Base-by-base conservation (phyloP, 2,888 invertebrate species). In the Acanthosepion pharaonis region DNA sequence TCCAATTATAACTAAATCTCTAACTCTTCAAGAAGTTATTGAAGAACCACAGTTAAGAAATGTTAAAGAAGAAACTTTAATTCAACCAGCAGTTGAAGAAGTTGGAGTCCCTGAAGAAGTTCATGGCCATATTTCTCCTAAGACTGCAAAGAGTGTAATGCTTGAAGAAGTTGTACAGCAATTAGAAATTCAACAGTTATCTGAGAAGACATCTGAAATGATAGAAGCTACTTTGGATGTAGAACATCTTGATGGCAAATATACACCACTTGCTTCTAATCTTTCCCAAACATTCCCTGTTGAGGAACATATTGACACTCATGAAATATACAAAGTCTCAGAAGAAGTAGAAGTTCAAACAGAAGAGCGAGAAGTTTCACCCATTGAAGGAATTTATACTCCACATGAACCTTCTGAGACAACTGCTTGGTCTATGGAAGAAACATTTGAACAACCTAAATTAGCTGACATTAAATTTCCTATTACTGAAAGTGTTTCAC, bases 61-160 rank as follows among this genome's bases (percentile, higher is more conserved):
- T 93, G 42, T 94, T 64, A 91, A 28, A 64, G 94, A 49, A 95
- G 94, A 91, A 49, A 28, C 48, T 93, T 53, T 93, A 64, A 91
- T 64, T 55, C 48, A 94, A 78, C 94, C 94, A 91, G 78, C 92
- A 28, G 95, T 95, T 53, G 95, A 96, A 94, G 96, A 96, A 92
- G 95, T 94, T 11, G 96, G 96, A 51, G 96, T 95, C 94, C 95
- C 96, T 91, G 94, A 95, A 48, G 96, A 96, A 94, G 95, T 95
- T 5, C 95, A 95, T 94, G 51, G 51, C n/a, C 92, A 78, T 94
- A 95, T 91, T 51, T 93, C 53, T 91, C 91, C 91, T n/a, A 91
- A 91, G 42, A 91, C n/a, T 42, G 91, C 91, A 91, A 91, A 91
- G 91, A 91, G 91, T 33, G 42, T 91, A 42, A 42, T 91, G n/a